A percentile compares a stretch with the other conserved stretches of the same genome.
phyloP scores from a whole-genome alignment of 2,888 invertebrate species.

The Mimas tiliae region DNA sequence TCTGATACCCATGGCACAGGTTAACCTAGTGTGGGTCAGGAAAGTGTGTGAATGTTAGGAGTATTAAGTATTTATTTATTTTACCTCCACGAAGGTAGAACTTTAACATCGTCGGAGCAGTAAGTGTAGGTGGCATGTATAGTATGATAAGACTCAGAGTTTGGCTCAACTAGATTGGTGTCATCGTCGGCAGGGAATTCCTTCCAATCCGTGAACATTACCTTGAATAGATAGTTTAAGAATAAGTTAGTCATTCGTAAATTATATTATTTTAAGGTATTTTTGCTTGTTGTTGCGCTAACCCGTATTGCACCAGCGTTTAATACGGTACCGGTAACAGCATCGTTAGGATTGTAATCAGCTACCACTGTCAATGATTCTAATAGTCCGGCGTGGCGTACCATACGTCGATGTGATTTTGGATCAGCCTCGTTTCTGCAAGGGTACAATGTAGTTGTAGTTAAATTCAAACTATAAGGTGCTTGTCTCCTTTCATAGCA shows the following conservation, averaged over 20 bases:
- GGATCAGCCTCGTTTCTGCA: constrained; percentile 52
- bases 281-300: background rate
- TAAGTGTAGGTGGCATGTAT: constrained; percentile 64
- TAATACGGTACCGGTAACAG: constrained; percentile 56
- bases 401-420: constrained; percentile 43
- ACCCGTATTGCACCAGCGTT: constrained; percentile 63
- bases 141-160: constrained; percentile 56
- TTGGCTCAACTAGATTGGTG: constrained; percentile 51
- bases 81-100: constrained; percentile 56
- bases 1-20: too few species aligned
- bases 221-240: constrained; percentile 41
- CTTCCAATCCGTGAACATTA: constrained; percentile 60
- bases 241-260: background rate
- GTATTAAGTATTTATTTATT: too few species aligned
- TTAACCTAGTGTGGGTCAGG: too few species aligned
- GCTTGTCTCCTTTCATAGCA: too few species aligned
- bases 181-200: constrained; percentile 68
- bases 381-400: constrained; percentile 36
- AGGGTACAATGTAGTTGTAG: background rate
- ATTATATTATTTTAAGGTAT: too few species aligned
- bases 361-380: constrained; percentile 54
- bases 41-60: too few species aligned
- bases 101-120: constrained; percentile 65
- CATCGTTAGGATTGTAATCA: constrained; percentile 61
- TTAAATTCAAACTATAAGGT: too few species aligned